Percentiles rank a stretch among this genome's conserved stretches.
Conservation (phyloP, 2,113 vertebrate species). For the Epinephelus fuscoguttatus region DNA sequence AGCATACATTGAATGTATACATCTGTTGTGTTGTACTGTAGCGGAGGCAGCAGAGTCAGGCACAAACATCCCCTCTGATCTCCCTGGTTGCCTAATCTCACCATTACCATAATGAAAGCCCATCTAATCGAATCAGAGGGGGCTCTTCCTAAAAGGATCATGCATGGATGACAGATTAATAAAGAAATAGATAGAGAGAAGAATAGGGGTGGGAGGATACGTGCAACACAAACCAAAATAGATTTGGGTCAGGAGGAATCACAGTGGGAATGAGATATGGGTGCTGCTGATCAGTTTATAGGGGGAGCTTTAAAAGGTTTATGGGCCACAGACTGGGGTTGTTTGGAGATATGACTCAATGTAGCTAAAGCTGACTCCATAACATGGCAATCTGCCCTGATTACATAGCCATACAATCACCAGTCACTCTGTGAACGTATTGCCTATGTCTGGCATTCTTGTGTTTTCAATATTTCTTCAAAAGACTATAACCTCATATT, state of each 20-base stretch:
- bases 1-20: neutral
- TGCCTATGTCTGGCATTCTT: neutral
- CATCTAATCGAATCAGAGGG: constrained; percentile 74
- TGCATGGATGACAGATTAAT: constrained; percentile 70
- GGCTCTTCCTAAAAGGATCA: constrained; percentile 73
- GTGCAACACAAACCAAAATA: constrained; percentile 58
- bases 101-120: constrained; percentile 80
- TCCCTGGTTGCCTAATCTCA: constrained; percentile 66
- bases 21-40: constrained; percentile 34
- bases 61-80: constrained; percentile 61
- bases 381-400: constrained; percentile 5
- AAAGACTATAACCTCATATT: no score
- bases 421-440: neutral
- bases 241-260: constrained; percentile 61
- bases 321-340: constrained; percentile 12
- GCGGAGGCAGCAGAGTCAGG: constrained; percentile 15
- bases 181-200: constrained; percentile 62
- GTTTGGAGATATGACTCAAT: constrained; percentile 4
- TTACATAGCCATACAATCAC: constrained; percentile 7
- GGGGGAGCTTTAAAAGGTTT: constrained; percentile 39
- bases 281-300: constrained; percentile 33
- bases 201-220: constrained; percentile 19
- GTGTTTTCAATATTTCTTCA: neutral
- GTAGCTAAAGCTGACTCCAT: constrained; percentile 24
- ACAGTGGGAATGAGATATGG: constrained; percentile 26